phyloP scores from a whole-genome alignment of 2,113 vertebrate species.

The Sclerurus mexicanus region DNA sequence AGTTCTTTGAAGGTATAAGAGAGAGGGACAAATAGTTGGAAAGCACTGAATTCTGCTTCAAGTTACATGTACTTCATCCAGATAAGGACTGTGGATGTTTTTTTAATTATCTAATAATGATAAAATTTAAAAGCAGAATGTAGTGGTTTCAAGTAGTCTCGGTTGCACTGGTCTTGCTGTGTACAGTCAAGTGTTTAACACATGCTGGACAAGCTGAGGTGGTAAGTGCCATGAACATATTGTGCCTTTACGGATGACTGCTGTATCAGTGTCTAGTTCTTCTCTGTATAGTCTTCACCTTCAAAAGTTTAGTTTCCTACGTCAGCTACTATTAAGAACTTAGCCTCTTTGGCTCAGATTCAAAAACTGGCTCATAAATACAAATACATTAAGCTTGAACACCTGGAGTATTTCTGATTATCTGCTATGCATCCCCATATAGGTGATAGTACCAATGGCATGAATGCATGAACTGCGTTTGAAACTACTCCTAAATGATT shows the following conservation, averaged over 20 bases:
- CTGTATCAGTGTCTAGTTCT: neutral
- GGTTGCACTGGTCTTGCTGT: neutral
- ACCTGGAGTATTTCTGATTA: conserved; percentile 17
- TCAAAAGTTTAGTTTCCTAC: neutral
- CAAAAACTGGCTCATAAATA: conserved; percentile 17
- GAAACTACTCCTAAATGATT: neutral
- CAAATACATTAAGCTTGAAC: neutral
- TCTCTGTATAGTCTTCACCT: neutral
- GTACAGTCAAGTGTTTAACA: neutral
- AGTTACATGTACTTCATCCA: neutral
- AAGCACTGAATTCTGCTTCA: neutral
- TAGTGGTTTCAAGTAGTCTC: neutral
- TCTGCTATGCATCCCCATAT: neutral
- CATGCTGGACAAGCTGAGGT: neutral
- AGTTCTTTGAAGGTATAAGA: neutral
- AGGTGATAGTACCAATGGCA: neutral
- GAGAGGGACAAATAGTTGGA: neutral
- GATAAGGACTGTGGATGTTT: neutral
- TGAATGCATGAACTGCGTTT: neutral
- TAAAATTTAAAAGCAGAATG: neutral
- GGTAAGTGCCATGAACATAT: neutral
- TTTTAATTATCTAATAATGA: neutral
- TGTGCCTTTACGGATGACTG: neutral
- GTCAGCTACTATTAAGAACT: neutral
- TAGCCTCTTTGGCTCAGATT: neutral